These are phyloP conservation scores for Molossus alvarezi DNA, from an alignment of 2,797 vertebrate genomes.

Conservation along the genomic window DNA sequence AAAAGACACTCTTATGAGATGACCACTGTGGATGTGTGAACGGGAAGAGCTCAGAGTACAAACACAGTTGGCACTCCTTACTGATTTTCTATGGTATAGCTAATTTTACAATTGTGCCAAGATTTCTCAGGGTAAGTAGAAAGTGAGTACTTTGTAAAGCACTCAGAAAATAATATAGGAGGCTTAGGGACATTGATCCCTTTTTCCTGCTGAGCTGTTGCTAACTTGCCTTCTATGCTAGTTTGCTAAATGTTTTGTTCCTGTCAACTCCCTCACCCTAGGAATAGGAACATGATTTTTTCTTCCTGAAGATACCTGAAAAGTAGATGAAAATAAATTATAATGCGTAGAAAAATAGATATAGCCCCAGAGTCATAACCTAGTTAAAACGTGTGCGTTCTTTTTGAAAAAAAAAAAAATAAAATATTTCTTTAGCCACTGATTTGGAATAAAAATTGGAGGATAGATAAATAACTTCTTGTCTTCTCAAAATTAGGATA, in stretches of 20 bases:
- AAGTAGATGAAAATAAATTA: conserved; percentile 20
- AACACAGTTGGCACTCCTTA: neutral
- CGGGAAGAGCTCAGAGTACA: neutral
- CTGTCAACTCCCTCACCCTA: neutral
- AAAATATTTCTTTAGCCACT: neutral
- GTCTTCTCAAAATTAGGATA: neutral
- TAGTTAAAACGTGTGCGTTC: neutral
- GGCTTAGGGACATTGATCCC: neutral
- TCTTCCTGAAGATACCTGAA: neutral
- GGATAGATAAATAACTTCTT: neutral
- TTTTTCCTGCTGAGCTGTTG: conserved; percentile 36
- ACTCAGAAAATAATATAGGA: conserved; percentile 20
- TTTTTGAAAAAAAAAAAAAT: conserved; percentile 33
- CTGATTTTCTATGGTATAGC: neutral
- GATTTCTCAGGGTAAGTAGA: neutral
- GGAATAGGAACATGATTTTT: conserved; percentile 34
- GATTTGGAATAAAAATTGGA: neutral
- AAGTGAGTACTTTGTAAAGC: neutral
- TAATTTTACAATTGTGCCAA: neutral
- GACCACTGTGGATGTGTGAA: neutral
- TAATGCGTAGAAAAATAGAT: conserved; percentile 3
- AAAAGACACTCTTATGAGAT: neutral
- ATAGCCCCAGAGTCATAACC: neutral
- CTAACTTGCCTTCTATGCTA: conserved; percentile 5
- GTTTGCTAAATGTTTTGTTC: conserved; percentile 61